Evolutionary conservation across 1,140 invertebrate species (phyloP), one percentile per base, ranked within the genome.

Genomic region (Acyrthosiphon pisum): DNA sequence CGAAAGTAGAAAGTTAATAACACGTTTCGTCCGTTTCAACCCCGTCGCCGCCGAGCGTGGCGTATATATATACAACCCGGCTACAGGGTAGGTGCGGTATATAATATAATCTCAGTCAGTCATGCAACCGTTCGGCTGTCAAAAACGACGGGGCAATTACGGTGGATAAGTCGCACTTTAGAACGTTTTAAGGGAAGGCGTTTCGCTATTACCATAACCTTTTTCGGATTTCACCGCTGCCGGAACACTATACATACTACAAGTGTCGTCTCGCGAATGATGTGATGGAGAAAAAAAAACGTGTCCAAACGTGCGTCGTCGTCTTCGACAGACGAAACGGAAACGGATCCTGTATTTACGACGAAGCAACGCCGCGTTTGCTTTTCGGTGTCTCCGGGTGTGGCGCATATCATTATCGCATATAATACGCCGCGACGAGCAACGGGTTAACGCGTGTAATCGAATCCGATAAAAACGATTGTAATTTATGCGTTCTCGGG

Each of bases 121-220:
- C 44, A 46, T 46, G 44, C 44, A 46, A 46, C 44, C 44, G 9
- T 46, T 46, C 44, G 44, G 7, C 44, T 46, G 44, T 46, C 44
- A 46, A 46, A 46, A 8, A 46, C 44, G 44, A 46, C 44, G 44
- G 44, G 6, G 44, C 44, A 53, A 35, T 89, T 89, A 53, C 44
- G 35, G n/a, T 50, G 44, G 84, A 87, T 48, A 37, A 53, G 48
- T 53, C 87, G 87, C 44, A 89, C 87, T 89, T 89, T 53, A 89
- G 46, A 37, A 48, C 30, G 41, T n/a, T 48, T 46, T 48, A 48
- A n/a, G 26, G 41, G 41, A 46, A 50, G 46, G 46, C 86, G 30
- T 35, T 87, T 87, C 56, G 3, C 30, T 30, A 60, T 60, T 60
- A 60, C 30, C 56, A 14, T 30, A 60, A 30, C 30, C 9, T 60